Base-by-base conservation (phyloP, 2,888 invertebrate species). In the Trissoscelio sp. region DNA sequence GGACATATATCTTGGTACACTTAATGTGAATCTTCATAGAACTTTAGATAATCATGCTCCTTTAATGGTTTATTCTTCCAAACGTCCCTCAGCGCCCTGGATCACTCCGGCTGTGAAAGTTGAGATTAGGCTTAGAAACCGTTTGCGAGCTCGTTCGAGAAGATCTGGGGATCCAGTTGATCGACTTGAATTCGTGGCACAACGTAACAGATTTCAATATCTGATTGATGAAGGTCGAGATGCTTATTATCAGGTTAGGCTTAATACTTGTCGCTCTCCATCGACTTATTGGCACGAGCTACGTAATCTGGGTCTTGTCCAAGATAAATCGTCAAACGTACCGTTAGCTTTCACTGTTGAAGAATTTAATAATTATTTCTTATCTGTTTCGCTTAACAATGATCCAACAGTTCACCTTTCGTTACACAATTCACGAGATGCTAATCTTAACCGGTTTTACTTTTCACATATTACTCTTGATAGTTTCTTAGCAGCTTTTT, bases 61-160 rank as follows among this genome's bases (percentile, higher is more conserved):
- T 6, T 2, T 9, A 6, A 34, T 2, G 11, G 2, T 11, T 2
- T 34, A 34, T 11, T 34, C 34, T 2, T 34, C 34, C 42, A 55
- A 55, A 12, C 55, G 55, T 3, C 55, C 55, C 0, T 34, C 55
- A 11, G 34, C 55, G 3, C 55, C 55, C 3, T 55, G 55, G 55
- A 34, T 55, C 11, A 34, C 55, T 1, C 34, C 34, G 1, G 31
- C 14, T 9, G 34, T 55, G 1, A 55, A 55, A 34, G 3, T 1
- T 0, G 55, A 55, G 16, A 34, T 55, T 2, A 11, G 1, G 4
- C 22, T 55, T 9, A 14, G 51, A 14, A n/a, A 24, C 12, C 14
- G 24, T 9, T 12, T 53, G 9, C 20, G 51, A 53, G 51, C 24
- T 2, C 51, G 24, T n/a, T 18, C 28, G 51, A 53, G 28, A 12